These are phyloP conservation scores for Sebastiscus albofasciatus DNA, from an alignment of 2,797 vertebrate species.

Conservation along the genomic window DNA sequence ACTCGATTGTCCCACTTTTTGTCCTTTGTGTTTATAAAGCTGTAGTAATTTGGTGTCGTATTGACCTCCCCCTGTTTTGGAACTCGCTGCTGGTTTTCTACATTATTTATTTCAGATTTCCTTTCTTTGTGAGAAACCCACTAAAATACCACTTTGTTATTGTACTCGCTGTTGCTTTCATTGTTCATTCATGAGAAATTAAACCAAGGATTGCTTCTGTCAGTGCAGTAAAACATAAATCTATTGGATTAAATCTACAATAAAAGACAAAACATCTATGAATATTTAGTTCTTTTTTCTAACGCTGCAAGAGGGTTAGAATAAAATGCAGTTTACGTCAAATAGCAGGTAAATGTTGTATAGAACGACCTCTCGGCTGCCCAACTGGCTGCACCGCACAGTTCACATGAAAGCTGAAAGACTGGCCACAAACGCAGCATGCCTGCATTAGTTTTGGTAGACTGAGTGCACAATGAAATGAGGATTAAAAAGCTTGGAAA, in stretches of 20 bases:
- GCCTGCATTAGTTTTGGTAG: constrained; percentile 70
- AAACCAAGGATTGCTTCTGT: background rate
- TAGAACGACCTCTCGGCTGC: constrained; percentile 12
- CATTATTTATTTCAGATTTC: background rate
- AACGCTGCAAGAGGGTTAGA: background rate
- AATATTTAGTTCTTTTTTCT: background rate
- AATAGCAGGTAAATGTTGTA: constrained; percentile 1
- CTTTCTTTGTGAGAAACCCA: background rate
- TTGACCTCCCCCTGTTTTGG: constrained; percentile 8
- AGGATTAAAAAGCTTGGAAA: constrained; percentile 78
- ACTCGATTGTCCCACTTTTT: background rate
- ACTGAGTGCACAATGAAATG: constrained; percentile 79
- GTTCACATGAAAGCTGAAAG: constrained; percentile 53
- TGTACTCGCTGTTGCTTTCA: background rate
- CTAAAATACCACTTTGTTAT: background rate
- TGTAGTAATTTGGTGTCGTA: background rate
- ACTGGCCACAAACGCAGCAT: constrained; percentile 60
- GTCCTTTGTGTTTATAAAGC: background rate
- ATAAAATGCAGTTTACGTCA: background rate
- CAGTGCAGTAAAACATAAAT: background rate
- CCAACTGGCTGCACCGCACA: constrained; percentile 47
- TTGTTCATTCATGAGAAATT: constrained; percentile 5
- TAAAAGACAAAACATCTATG: background rate
- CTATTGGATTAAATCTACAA: background rate
- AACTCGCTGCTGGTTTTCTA: constrained; percentile 7